phyloP scores from a whole-genome alignment of 1,140 invertebrate species.

The Calephelis virginiensis region DNA sequence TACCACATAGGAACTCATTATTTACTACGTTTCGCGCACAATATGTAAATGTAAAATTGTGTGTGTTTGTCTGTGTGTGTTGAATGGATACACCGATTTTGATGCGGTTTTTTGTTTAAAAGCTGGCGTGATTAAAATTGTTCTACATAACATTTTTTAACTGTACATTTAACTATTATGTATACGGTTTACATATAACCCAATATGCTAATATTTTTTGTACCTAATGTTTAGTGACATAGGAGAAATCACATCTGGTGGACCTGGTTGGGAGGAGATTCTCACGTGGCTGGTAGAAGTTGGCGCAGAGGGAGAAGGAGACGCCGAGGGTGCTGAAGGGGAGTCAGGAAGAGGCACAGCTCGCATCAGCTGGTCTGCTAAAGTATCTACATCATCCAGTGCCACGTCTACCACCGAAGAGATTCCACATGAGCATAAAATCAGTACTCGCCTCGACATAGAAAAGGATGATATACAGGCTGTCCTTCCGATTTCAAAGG shows the following conservation, averaged over 20 bases:
- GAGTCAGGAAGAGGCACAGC: constrained; percentile 77
- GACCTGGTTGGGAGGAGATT: constrained; percentile 86
- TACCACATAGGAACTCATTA: too few relatives aligned
- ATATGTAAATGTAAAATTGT: too few relatives aligned
- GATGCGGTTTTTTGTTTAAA: too few relatives aligned
- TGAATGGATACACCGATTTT: too few relatives aligned
- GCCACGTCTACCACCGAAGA: constrained; percentile 63
- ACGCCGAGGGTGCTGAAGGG: constrained; percentile 82
- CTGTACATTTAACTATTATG: too few relatives aligned
- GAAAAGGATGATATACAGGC: constrained; percentile 97
- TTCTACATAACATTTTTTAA: too few relatives aligned
- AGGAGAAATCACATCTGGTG: constrained; percentile 77
- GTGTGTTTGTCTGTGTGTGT: too few relatives aligned
- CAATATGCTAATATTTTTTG: too few relatives aligned
- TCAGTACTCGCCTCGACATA: constrained; percentile 91
- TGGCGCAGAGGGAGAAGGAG: constrained; percentile 87
- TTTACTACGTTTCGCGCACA: too few relatives aligned
- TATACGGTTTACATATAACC: too few relatives aligned
- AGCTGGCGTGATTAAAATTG: too few relatives aligned
- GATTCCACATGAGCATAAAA: constrained; percentile 79
- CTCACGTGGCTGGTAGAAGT: constrained; percentile 95
- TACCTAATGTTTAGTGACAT: constrained; percentile 42
- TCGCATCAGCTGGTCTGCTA: constrained; percentile 64
- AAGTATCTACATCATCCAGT: constrained; percentile 52
- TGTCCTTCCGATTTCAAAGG: constrained; percentile 96